phyloP scores from a whole-genome alignment of 2,113 vertebrate species.

The Acrocephalus arundinaceus region DNA sequence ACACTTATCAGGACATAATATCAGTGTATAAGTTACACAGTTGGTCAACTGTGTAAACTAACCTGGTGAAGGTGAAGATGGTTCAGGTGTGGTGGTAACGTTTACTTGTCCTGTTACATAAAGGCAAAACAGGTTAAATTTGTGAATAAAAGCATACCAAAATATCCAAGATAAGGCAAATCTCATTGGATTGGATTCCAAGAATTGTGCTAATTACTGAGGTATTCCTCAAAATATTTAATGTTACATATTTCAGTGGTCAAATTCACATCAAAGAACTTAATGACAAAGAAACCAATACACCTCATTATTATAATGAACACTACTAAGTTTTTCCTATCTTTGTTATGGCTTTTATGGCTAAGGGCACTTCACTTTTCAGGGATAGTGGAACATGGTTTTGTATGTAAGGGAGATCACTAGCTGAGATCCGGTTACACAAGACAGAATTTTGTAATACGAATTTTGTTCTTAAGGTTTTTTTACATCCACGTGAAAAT shows the following conservation, averaged over 20 bases:
- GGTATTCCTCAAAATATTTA: neutral
- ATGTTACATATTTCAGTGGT: neutral
- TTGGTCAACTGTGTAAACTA: neutral
- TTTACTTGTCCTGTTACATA: neutral
- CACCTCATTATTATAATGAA: neutral
- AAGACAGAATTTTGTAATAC: neutral
- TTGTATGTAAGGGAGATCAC: neutral
- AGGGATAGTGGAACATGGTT: neutral
- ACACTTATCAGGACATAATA: neutral
- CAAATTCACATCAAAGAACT: neutral
- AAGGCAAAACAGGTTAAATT: neutral
- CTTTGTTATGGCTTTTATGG: neutral
- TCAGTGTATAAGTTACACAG: neutral
- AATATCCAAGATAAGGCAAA: neutral
- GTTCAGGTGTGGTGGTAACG: neutral
- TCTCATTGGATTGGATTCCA: neutral
- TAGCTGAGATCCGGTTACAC: neutral
- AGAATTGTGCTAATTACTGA: neutral
- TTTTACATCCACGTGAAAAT: neutral
- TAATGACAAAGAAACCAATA: neutral
- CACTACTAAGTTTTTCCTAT: neutral
- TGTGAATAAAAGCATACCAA: neutral
- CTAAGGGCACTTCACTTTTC: neutral
- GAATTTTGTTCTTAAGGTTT: neutral
- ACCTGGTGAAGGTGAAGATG: conserved; percentile 28